A percentile compares a stretch with the other conserved stretches of the same genome.
These are phyloP conservation scores for Callopanchax toddi DNA, from an alignment of 2,113 vertebrate genomes.

Conservation along the genomic window DNA sequence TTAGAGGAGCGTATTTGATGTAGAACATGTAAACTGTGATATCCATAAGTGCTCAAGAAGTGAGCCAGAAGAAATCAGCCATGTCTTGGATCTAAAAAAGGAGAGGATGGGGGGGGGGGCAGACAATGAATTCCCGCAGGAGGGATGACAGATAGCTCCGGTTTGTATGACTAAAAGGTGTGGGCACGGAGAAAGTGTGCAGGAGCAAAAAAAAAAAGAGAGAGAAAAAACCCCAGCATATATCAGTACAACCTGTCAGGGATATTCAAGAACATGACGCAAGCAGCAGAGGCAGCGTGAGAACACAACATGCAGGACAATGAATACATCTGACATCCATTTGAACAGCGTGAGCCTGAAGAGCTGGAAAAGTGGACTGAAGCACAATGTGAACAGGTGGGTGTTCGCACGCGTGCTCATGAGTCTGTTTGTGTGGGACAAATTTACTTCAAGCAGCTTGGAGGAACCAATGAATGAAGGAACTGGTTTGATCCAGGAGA, in stretches of 20 bases:
- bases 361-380: slow-evolving; percentile 4
- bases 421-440: slow-evolving; percentile 14
- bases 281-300: slow-evolving; percentile 34
- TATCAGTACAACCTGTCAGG: slow-evolving; percentile 21
- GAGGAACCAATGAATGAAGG: too few relatives aligned
- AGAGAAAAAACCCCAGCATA: slow-evolving; percentile 11
- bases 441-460: slow-evolving; percentile 66
- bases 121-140: slow-evolving; percentile 11
- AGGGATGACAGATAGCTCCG: slow-evolving; percentile 26
- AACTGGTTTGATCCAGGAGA: too few relatives aligned
- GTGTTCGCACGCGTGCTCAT: neutral
- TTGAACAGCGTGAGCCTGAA: slow-evolving; percentile 25
- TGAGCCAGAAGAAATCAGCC: neutral
- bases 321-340: slow-evolving; percentile 38
- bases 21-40: slow-evolving; percentile 8
- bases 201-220: neutral
- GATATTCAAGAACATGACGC: slow-evolving; percentile 17
- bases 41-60: neutral
- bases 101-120: neutral
- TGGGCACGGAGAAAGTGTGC: slow-evolving; percentile 1
- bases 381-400: neutral
- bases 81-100: neutral
- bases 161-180: slow-evolving; percentile 19
- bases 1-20: too few relatives aligned
- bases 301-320: slow-evolving; percentile 38